A percentile compares a stretch with the other conserved stretches of the same genome.
Conservation (phyloP, 2,797 vertebrate genomes). For the Cryptoblepharus egeriae region DNA sequence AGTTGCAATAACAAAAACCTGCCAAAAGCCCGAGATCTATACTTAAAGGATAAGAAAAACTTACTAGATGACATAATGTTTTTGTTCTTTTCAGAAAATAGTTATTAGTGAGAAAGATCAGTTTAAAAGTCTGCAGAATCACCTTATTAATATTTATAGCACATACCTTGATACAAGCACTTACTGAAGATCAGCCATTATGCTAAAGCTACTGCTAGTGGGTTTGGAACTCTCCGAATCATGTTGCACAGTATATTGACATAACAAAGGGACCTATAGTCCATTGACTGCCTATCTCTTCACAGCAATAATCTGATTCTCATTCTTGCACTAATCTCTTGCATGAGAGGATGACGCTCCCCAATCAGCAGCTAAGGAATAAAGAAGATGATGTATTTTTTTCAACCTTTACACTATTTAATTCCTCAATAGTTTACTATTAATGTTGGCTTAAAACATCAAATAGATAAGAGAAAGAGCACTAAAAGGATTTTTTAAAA, state of each 20-base stretch:
- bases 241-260: slow-evolving; percentile 36
- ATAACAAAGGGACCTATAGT: slow-evolving; percentile 39
- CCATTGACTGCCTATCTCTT: slow-evolving; percentile 21
- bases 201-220: accelerated
- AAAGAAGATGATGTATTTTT: too few relatives aligned
- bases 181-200: slow-evolving; percentile 36
- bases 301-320: slow-evolving; percentile 45
- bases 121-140: slow-evolving; percentile 37
- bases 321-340: slow-evolving; percentile 29
- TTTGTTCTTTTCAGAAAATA: slow-evolving; percentile 9
- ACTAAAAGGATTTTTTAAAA: slow-evolving; percentile 28
- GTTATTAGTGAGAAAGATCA: slow-evolving; percentile 31
- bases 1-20: background rate
- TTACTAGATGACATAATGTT: background rate
- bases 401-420: background rate
- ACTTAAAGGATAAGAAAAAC: too few relatives aligned
- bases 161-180: slow-evolving; percentile 16
- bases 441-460: background rate
- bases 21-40: background rate
- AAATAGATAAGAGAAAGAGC: slow-evolving; percentile 12
- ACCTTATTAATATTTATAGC: slow-evolving; percentile 33
- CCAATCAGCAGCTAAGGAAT: too few relatives aligned
- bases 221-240: slow-evolving; percentile 10
- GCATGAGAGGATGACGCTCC: too few relatives aligned
- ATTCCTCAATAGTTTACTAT: slow-evolving; percentile 1